phyloP scores from a whole-genome alignment of 1,140 invertebrate species.

The Steinernema feltiae region DNA sequence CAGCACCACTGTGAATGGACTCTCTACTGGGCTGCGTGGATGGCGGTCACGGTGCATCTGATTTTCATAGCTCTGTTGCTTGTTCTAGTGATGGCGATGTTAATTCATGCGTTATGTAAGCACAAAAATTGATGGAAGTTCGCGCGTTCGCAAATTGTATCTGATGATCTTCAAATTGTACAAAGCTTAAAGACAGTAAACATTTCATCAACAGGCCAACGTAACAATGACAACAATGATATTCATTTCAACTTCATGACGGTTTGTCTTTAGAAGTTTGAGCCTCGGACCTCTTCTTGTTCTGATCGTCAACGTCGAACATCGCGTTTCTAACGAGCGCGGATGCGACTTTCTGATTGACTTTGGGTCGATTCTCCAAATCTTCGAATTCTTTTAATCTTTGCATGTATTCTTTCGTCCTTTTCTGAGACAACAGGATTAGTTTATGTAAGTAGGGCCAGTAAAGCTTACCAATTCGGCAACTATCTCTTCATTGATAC shows the following conservation, averaged over 20 bases:
- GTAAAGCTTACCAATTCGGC: not conserved
- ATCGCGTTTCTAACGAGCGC: not conserved
- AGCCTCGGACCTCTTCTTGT: not conserved
- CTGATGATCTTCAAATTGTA: not conserved
- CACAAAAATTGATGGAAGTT: not conserved
- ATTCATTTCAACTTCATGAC: too few relatives aligned
- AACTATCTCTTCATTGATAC: not conserved
- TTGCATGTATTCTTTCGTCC: not conserved
- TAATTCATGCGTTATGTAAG: not conserved
- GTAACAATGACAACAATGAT: too few relatives aligned
- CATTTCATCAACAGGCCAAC: too few relatives aligned
- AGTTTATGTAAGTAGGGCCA: not conserved
- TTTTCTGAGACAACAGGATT: not conserved
- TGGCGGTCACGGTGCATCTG: conserved; percentile 18
- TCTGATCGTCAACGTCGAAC: not conserved
- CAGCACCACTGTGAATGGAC: conserved; percentile 29
- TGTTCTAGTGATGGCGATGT: not conserved
- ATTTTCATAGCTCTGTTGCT: not conserved
- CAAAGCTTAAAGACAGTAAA: too few relatives aligned
- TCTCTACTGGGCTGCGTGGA: conserved; percentile 32
- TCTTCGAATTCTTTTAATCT: not conserved
- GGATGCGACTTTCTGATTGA: not conserved
- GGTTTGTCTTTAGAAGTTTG: not conserved
- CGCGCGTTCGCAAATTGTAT: not conserved
- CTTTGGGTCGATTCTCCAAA: not conserved